Evolutionary conservation across 2,113 vertebrate genomes (phyloP).

Genomic region (Toxotes chatareus): DNA sequence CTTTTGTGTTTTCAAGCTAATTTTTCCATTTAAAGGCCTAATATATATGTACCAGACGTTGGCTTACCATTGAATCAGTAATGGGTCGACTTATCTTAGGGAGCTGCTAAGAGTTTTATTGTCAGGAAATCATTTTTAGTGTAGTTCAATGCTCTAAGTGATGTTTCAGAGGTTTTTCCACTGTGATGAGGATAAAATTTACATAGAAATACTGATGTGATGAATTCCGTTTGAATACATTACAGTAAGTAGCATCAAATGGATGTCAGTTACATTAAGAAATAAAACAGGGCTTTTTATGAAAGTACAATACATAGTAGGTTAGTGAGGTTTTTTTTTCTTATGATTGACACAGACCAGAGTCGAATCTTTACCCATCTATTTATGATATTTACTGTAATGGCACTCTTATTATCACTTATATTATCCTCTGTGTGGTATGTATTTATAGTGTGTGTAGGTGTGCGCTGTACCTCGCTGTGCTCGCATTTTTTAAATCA

Average conservation of each 20-base stretch:
- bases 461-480: background rate
- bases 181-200: conserved; percentile 48
- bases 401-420: background rate
- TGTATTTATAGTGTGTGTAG: conserved; percentile 45
- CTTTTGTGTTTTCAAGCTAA: conserved; percentile 5
- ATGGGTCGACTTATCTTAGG: conserved; percentile 45
- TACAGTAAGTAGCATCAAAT: conserved; percentile 39
- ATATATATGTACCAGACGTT: conserved; percentile 18
- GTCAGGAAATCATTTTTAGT: conserved; percentile 44
- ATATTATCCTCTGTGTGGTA: conserved; percentile 17
- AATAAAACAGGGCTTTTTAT: background rate
- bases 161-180: conserved; percentile 37
- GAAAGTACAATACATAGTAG: conserved; percentile 1
- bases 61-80: conserved; percentile 15
- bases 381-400: conserved; percentile 31
- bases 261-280: conserved; percentile 21
- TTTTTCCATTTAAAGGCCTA: conserved; percentile 1
- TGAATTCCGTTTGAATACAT: conserved; percentile 49
- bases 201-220: conserved; percentile 34
- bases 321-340: conserved; percentile 33
- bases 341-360: background rate
- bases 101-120: conserved; percentile 21
- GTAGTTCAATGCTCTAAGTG: conserved; percentile 43
- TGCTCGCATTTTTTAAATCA: conserved; percentile 30
- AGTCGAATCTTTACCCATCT: conserved; percentile 15